Conservation (phyloP, 1,140 invertebrate species). For the Ceratosolen fusciceps region DNA sequence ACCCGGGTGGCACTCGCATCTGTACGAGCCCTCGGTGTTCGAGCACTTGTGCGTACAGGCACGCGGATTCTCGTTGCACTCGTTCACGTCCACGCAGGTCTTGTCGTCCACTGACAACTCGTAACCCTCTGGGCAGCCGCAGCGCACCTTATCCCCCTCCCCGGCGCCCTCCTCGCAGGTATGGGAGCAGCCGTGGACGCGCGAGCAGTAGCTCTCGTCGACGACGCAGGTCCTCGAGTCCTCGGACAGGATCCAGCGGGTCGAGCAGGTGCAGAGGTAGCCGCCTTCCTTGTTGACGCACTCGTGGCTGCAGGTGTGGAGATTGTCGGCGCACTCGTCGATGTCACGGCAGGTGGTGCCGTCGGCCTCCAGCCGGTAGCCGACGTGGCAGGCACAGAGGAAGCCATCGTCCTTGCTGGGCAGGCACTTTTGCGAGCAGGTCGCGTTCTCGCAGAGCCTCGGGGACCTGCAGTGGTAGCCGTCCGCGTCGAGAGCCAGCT, state of each 20-base stretch:
- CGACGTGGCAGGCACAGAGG: slow-evolving; percentile 51
- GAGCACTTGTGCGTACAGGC: slow-evolving; percentile 78
- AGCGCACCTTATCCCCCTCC: slow-evolving; percentile 24
- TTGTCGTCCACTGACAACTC: slow-evolving; percentile 45
- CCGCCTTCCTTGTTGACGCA: slow-evolving; percentile 65
- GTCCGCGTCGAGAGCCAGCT: slow-evolving; percentile 65
- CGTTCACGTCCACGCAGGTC: slow-evolving; percentile 77
- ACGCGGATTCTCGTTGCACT: slow-evolving; percentile 77
- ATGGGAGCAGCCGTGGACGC: slow-evolving; percentile 52
- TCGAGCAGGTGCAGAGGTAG: slow-evolving; percentile 69
- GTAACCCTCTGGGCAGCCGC: slow-evolving; percentile 44
- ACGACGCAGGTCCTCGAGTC: slow-evolving; percentile 62
- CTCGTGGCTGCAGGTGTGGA: slow-evolving; percentile 53
- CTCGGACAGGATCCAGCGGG: slow-evolving; percentile 60
- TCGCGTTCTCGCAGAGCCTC: slow-evolving; percentile 41
- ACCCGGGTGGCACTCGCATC: slow-evolving; percentile 81
- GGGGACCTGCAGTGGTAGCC: slow-evolving; percentile 39
- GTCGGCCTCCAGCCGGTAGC: slow-evolving; percentile 58
- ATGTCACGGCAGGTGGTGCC: slow-evolving; percentile 68
- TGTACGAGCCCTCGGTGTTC: slow-evolving; percentile 80
- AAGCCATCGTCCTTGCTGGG: slow-evolving; percentile 57
- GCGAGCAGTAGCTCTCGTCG: slow-evolving; percentile 53
- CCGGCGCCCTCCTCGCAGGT: slow-evolving; percentile 49
- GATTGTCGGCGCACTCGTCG: slow-evolving; percentile 64
- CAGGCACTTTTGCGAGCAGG: slow-evolving; percentile 50